phyloP scores from a whole-genome alignment of 2,888 invertebrate genomes.

The Apotomis turbidana region DNA sequence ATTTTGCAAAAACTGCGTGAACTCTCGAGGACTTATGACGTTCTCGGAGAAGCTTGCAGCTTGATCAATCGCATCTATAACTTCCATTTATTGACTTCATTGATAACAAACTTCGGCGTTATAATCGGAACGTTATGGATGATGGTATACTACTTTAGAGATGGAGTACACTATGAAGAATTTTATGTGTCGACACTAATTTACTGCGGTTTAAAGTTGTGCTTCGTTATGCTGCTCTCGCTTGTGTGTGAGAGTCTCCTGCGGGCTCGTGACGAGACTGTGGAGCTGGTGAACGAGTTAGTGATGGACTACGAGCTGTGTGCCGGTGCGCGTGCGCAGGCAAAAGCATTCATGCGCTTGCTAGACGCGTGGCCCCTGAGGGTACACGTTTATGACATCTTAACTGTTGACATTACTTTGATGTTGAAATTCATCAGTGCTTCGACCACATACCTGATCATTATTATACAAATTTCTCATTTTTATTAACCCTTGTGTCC shows the following conservation, averaged over 20 bases:
- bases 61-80: slow-evolving; percentile 12
- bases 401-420: slow-evolving; percentile 66
- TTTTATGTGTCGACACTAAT: not conserved
- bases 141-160: not conserved
- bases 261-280: slow-evolving; percentile 34
- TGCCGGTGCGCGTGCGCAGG: slow-evolving; percentile 29
- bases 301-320: slow-evolving; percentile 43
- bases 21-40: slow-evolving; percentile 2
- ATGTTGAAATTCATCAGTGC: slow-evolving; percentile 71
- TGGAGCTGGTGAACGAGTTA: slow-evolving; percentile 39
- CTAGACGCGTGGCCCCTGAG: slow-evolving; percentile 47
- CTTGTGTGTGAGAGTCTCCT: slow-evolving; percentile 34
- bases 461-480: slow-evolving; percentile 63
- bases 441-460: slow-evolving; percentile 69
- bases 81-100: not conserved
- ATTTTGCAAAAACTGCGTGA: not conserved
- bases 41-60: slow-evolving; percentile 10
- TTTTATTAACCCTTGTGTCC: no score
- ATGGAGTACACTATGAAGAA: not conserved
- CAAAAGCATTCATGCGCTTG: slow-evolving; percentile 42
- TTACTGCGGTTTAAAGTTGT: not conserved
- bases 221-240: not conserved
- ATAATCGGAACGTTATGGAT: slow-evolving; percentile 5
- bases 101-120: not conserved
- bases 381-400: slow-evolving; percentile 65